These are phyloP conservation scores for Dysdera silvatica DNA, from an alignment of 1,140 invertebrate species.

Conservation along the genomic window DNA sequence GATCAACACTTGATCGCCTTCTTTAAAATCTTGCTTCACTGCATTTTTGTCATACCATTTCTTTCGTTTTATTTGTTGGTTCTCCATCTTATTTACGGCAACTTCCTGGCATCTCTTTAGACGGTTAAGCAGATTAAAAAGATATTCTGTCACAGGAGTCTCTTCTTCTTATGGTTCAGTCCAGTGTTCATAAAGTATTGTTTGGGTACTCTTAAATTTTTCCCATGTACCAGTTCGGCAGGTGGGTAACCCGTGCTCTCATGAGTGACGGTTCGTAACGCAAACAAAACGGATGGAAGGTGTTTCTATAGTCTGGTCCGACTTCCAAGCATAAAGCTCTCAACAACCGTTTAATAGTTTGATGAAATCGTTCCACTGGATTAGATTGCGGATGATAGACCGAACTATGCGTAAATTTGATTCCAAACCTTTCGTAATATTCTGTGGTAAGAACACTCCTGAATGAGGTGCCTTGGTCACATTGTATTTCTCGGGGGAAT, in stretches of 20 bases:
- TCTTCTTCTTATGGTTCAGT: not conserved
- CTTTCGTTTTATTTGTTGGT: not conserved
- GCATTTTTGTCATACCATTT: not conserved
- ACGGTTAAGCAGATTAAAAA: not conserved
- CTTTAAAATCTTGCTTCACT: not conserved
- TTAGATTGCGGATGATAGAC: not conserved
- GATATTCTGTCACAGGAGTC: not conserved
- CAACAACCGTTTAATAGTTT: not conserved
- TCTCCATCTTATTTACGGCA: not conserved
- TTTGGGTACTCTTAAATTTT: not conserved
- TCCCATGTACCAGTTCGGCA: conserved; percentile 1
- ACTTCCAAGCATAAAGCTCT: not conserved
- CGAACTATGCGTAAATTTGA: not conserved
- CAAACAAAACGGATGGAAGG: not conserved
- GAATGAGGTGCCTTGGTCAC: not conserved
- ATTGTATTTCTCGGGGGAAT: not conserved
- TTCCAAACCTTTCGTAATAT: not conserved
- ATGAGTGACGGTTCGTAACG: not conserved
- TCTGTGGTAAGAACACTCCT: not conserved
- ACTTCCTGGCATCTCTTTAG: not conserved
- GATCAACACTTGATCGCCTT: not conserved
- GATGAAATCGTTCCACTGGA: not conserved
- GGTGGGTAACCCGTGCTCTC: not conserved
- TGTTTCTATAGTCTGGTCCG: not conserved
- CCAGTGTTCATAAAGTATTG: not conserved